phyloP scores from a whole-genome alignment of 2,888 invertebrate genomes.

The Cerastis leucographa region DNA sequence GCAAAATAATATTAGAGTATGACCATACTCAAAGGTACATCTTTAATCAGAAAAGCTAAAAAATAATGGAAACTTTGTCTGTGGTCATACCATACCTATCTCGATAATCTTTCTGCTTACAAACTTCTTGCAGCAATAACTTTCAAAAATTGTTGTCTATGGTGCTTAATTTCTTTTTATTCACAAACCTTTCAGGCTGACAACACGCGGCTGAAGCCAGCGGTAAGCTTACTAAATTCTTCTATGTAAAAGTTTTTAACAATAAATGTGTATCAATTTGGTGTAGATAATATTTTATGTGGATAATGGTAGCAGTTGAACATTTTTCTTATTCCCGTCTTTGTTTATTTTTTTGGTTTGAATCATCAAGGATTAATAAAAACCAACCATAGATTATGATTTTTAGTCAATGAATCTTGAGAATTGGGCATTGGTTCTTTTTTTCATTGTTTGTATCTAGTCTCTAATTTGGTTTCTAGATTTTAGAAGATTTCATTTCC shows the following conservation, averaged over 20 bases:
- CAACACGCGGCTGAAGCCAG: conserved; percentile 83
- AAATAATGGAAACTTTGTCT: background rate
- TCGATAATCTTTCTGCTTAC: conserved; percentile 34
- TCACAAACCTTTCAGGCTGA: conserved; percentile 83
- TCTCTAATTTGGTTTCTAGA: background rate
- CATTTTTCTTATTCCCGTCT: background rate
- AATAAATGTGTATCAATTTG: conserved; percentile 26
- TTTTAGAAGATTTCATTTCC: conserved; percentile 5
- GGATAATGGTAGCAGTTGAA: conserved; percentile 22
- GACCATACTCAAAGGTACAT: conserved; percentile 1
- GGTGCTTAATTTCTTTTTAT: conserved; percentile 64
- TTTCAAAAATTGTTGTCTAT: conserved; percentile 45
- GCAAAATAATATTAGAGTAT: conserved; percentile 19
- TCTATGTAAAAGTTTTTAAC: conserved; percentile 48
- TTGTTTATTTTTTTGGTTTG: background rate
- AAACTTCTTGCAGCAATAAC: conserved; percentile 39
- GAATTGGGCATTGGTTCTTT: background rate
- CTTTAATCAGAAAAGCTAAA: background rate
- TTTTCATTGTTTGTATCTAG: background rate
- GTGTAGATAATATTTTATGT: conserved; percentile 26
- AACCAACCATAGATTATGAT: conserved; percentile 3
- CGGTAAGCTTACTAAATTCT: conserved; percentile 80
- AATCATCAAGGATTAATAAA: background rate
- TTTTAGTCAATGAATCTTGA: background rate
- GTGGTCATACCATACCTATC: conserved; percentile 7